Evolutionary conservation across 2,113 vertebrate genomes (phyloP), one percentile per base, ranked within the genome.

Genomic region (Pseudorectes ferrugineus): DNA sequence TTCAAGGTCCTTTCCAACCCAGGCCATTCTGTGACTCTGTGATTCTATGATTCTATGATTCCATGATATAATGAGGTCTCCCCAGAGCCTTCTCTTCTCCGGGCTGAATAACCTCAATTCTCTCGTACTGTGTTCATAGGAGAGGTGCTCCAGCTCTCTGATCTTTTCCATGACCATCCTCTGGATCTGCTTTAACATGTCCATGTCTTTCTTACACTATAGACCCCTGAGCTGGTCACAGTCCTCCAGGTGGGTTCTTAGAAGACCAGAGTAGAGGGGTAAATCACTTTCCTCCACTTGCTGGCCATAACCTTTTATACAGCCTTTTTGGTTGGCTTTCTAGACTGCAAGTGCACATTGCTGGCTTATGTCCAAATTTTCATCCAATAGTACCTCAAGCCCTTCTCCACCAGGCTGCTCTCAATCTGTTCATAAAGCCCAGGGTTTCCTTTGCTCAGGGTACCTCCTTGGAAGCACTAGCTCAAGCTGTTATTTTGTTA

Each of bases 341-440:
- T 61, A 46, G 55, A 61, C 24, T 38, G 15, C 55, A 70, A 38
- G 38, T 29, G 23, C 1, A 1, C 23, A n/a, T 20, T 54, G 19
- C 15, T 61, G 63, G 11, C 9, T 68, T 68, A 61, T 45, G 38
- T 29, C 15, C 5, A 62, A 24, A 24, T 29, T 62, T 54, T 62
- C 24, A 70, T 46, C 20, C n/a, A 54, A 23, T 6, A 29, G 12
- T 70, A 54, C 24, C 23, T 54, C 0, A 0, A 17, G 20, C 20
- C 7, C 12, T 70, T 46, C 40, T 61, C 15, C 13, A 70, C n/a
- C 40, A 19, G 43, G 4, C 10, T 86, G 28, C 38, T 86, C 33
- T 70, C 40, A 61, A n/a, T 28, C 24, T 40, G 12, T 24, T 40
- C 33, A 51, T 3, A 70, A 54, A 70, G 2, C 20, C 5, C 15